These are phyloP conservation scores for Acleris holmiana DNA, from an alignment of 2,888 invertebrate species.

Conservation along the genomic window DNA sequence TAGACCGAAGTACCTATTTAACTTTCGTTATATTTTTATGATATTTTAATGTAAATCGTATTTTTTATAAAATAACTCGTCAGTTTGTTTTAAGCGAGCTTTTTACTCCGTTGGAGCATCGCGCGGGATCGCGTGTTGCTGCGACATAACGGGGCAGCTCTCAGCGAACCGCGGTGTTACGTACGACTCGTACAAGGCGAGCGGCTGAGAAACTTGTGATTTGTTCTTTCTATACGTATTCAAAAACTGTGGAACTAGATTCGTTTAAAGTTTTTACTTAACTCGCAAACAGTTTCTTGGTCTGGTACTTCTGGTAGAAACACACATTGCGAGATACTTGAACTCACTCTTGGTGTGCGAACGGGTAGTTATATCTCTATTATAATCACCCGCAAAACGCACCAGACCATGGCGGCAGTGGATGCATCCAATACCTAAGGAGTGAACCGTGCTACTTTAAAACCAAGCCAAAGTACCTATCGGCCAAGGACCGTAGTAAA, in stretches of 20 bases:
- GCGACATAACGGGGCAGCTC: constrained; percentile 40
- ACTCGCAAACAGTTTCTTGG: not conserved
- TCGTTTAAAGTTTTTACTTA: not conserved
- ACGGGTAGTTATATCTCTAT: too few relatives aligned
- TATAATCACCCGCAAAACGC: too few relatives aligned
- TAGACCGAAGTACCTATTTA: not conserved
- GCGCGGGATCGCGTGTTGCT: constrained; percentile 37
- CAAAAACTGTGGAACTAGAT: not conserved
- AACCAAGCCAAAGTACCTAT: too few relatives aligned
- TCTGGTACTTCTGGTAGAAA: too few relatives aligned
- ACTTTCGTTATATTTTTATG: not conserved
- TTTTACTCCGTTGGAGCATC: constrained; percentile 36
- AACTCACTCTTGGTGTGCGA: too few relatives aligned
- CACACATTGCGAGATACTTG: too few relatives aligned
- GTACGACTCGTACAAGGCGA: too few relatives aligned
- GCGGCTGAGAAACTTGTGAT: constrained; percentile 23
- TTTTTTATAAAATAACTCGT: not conserved
- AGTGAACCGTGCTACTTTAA: too few relatives aligned
- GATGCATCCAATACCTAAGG: too few relatives aligned
- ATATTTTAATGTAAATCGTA: not conserved
- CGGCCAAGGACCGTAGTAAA: too few relatives aligned
- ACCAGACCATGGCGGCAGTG: too few relatives aligned
- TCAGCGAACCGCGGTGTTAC: constrained; percentile 6
- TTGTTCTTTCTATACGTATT: constrained; percentile 5
- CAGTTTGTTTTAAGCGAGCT: constrained; percentile 3